Conservation (phyloP, 2,113 vertebrate species). For the Polyodon spathula region DNA sequence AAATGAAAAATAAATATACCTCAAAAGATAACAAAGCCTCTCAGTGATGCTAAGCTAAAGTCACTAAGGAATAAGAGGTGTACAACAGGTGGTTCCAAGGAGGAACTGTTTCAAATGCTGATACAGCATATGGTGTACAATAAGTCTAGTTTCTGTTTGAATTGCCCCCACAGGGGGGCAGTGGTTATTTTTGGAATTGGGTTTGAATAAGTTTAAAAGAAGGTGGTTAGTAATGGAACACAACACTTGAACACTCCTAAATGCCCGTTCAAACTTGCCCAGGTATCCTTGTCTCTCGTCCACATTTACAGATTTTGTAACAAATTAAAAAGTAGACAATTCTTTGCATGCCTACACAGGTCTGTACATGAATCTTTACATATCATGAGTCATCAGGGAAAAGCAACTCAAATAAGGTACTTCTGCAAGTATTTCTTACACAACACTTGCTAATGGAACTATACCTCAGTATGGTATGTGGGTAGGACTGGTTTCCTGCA, state of each 20-base stretch:
- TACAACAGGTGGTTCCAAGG: no score
- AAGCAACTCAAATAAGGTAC: neutral
- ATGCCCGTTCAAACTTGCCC: slow-evolving; percentile 26
- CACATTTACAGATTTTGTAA: slow-evolving; percentile 13
- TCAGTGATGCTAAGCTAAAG: no score
- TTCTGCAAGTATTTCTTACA: no score
- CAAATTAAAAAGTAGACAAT: slow-evolving; percentile 17
- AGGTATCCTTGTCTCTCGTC: slow-evolving; percentile 5
- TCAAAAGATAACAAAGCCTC: no score
- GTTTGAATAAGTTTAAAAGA: neutral
- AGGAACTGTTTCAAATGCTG: no score
- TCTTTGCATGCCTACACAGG: slow-evolving; percentile 12
- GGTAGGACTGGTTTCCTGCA: no score
- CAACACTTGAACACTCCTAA: neutral
- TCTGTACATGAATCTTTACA: neutral
- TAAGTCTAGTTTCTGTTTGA: neutral
- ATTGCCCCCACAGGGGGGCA: neutral
- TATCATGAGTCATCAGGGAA: neutral
- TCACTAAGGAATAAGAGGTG: no score
- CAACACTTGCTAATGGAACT: neutral
- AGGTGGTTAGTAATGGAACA: neutral
- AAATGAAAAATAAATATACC: no score
- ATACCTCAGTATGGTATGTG: neutral
- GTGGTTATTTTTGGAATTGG: slow-evolving; percentile 3
- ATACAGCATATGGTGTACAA: no score